These are phyloP conservation scores for Sarotherodon lohbergeri DNA, from an alignment of 2,113 vertebrate genomes.

Conservation along the genomic window DNA sequence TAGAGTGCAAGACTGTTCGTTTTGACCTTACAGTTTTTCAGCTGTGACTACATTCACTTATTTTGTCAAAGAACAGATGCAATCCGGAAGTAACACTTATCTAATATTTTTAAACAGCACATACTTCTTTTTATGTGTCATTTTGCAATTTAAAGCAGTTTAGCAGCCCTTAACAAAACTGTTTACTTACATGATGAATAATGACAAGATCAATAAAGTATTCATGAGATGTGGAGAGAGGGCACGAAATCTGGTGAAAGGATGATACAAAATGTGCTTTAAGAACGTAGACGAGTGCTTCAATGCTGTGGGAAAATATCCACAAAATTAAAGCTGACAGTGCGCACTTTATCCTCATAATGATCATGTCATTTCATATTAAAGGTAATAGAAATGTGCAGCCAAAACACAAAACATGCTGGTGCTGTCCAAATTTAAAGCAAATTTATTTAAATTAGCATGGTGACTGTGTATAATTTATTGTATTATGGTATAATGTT, in stretches of 20 bases:
- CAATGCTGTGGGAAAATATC: neutral
- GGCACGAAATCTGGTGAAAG: neutral
- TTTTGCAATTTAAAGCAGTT: neutral
- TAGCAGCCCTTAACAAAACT: neutral
- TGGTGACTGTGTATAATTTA: neutral
- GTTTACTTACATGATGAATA: neutral
- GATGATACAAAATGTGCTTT: neutral
- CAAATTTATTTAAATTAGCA: neutral
- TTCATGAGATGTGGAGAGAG: neutral
- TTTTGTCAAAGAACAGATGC: neutral
- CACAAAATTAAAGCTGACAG: constrained; percentile 24
- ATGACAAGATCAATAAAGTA: neutral
- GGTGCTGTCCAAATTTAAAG: neutral
- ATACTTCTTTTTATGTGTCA: neutral
- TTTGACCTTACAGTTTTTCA: neutral
- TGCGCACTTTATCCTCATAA: constrained; percentile 19
- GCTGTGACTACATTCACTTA: neutral
- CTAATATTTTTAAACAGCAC: neutral
- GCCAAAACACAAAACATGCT: neutral
- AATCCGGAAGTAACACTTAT: neutral
- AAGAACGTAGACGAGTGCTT: neutral
- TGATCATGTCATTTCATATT: constrained; percentile 22
- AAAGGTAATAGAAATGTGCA: neutral
- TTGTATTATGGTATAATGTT: neutral
- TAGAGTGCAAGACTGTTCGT: neutral